Evolutionary conservation across 1,140 invertebrate species (phyloP).

Genomic region (Adelges cooleyi): DNA sequence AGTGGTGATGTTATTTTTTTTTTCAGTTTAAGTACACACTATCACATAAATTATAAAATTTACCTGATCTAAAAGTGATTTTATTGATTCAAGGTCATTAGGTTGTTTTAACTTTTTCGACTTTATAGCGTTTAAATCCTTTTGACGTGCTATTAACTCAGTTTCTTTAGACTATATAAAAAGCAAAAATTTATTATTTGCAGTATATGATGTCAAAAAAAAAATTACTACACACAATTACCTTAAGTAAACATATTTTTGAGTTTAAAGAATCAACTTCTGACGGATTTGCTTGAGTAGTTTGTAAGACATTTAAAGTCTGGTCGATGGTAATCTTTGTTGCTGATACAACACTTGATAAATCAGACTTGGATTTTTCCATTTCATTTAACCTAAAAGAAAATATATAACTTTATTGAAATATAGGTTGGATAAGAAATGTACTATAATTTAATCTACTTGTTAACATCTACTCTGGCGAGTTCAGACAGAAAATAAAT

Average conservation of each 20-base stretch:
- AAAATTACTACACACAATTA: slow-evolving; percentile 37
- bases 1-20: too few species aligned
- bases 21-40: too few species aligned
- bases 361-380: slow-evolving; percentile 25
- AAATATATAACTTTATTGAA: neutral
- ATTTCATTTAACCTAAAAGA: slow-evolving; percentile 20
- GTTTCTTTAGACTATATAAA: slow-evolving; percentile 53
- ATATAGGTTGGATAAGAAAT: neutral
- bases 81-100: slow-evolving; percentile 40
- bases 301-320: slow-evolving; percentile 44
- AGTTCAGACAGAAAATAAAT: neutral
- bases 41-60: too few species aligned
- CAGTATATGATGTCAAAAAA: neutral
- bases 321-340: slow-evolving; percentile 35
- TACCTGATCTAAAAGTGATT: slow-evolving; percentile 43
- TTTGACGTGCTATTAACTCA: slow-evolving; percentile 46
- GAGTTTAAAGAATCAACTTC: slow-evolving; percentile 52
- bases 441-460: neutral
- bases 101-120: slow-evolving; percentile 37
- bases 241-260: slow-evolving; percentile 52
- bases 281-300: slow-evolving; percentile 51
- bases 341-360: slow-evolving; percentile 1
- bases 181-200: slow-evolving; percentile 32
- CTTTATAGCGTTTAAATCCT: slow-evolving; percentile 46
- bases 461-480: neutral